phyloP scores from a whole-genome alignment of 2,888 invertebrate species.

The Lomographa bimaculata region DNA sequence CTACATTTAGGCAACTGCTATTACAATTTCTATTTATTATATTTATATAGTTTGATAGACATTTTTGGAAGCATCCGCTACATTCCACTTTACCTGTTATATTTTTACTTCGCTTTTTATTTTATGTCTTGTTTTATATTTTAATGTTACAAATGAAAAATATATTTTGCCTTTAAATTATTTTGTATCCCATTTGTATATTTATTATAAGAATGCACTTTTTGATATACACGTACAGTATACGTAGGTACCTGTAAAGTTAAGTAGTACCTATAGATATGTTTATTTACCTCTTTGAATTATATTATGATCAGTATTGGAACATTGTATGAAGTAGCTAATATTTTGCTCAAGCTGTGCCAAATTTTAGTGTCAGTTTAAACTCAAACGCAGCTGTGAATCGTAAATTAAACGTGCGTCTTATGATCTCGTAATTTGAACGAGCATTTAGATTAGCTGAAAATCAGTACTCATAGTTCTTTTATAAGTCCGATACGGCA shows the following conservation, averaged over 20 bases:
- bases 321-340: conserved; percentile 21
- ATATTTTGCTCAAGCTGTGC: conserved; percentile 37
- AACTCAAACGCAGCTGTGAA: conserved; percentile 14
- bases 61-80: conserved; percentile 24
- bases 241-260: conserved; percentile 28
- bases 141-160: conserved; percentile 11
- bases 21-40: conserved; percentile 22
- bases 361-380: conserved; percentile 22
- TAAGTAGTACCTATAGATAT: conserved; percentile 21
- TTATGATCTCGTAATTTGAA: background rate
- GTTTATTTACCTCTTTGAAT: conserved; percentile 14
- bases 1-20: conserved; percentile 11
- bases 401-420: conserved; percentile 2
- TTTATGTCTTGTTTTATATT: conserved; percentile 28
- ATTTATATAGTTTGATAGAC: no score
- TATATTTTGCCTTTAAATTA: conserved; percentile 15
- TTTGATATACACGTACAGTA: conserved; percentile 26
- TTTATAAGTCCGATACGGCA: no score
- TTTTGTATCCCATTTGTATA: conserved; percentile 20
- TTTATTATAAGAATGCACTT: conserved; percentile 27
- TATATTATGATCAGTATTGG: conserved; percentile 21
- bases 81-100: conserved; percentile 36
- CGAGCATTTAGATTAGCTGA: background rate
- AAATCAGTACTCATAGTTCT: no score
- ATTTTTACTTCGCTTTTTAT: conserved; percentile 27